Conservation (phyloP, 2,797 vertebrate species). For the Lacerta agilis region DNA sequence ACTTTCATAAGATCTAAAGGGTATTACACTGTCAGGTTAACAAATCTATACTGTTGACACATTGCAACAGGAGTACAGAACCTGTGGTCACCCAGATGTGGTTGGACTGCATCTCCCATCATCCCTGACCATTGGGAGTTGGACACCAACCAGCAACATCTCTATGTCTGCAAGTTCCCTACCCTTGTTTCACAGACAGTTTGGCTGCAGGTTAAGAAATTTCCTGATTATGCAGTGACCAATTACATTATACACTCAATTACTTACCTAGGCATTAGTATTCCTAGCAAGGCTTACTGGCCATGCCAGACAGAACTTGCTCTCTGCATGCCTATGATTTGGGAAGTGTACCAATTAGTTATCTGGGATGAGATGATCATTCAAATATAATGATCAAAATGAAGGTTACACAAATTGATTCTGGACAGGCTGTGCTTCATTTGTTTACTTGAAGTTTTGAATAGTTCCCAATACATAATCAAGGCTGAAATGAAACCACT, state of each 20-base stretch:
- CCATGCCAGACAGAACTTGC: background rate
- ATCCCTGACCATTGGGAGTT: background rate
- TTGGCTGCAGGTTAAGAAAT: background rate
- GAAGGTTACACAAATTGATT: slow-evolving; percentile 40
- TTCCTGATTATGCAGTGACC: background rate
- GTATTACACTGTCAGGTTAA: too few relatives aligned
- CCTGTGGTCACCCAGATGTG: background rate
- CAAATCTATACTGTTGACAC: too few relatives aligned
- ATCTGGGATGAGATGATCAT: slow-evolving; percentile 8
- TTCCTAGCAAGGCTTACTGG: slow-evolving; percentile 5
- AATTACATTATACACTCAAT: background rate
- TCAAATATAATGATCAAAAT: slow-evolving; percentile 31
- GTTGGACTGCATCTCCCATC: background rate
- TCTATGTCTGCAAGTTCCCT: background rate
- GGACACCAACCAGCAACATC: background rate
- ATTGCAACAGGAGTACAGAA: too few relatives aligned
- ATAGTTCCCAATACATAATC: background rate
- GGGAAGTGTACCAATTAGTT: slow-evolving; percentile 27
- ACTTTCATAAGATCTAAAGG: too few relatives aligned
- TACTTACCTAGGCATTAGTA: slow-evolving; percentile 2
- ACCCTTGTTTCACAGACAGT: background rate
- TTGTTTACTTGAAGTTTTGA: slow-evolving; percentile 16
- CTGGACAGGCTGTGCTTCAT: background rate
- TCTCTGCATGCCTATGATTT: slow-evolving; percentile 7
- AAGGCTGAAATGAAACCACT: background rate